A percentile compares a stretch with the other conserved stretches of the same genome.
These are phyloP conservation scores for Glaucidium brasilianum DNA, from an alignment of 2,113 vertebrate species.

Conservation along the genomic window DNA sequence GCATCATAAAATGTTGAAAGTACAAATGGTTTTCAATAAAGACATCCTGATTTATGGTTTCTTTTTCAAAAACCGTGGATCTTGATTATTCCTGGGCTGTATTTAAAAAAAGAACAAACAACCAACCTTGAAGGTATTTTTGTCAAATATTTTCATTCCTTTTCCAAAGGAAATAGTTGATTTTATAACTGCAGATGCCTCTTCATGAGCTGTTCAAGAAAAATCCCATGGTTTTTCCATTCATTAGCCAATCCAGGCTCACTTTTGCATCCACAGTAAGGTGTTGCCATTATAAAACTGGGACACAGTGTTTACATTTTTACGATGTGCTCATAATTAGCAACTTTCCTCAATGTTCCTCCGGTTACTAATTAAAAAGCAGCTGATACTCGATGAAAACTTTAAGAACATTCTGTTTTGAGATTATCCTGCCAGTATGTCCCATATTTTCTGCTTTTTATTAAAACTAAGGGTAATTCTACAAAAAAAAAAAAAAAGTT, in stretches of 20 bases:
- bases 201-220: slow-evolving; percentile 25
- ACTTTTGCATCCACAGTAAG: background rate
- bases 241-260: background rate
- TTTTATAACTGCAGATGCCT: slow-evolving; percentile 52
- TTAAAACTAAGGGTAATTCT: background rate
- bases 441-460: background rate
- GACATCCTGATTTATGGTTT: background rate
- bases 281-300: background rate
- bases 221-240: slow-evolving; percentile 49
- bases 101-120: background rate
- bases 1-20: slow-evolving; percentile 2
- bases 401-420: background rate
- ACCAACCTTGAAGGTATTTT: background rate
- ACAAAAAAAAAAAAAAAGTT: background rate
- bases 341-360: background rate
- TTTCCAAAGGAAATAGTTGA: slow-evolving; percentile 56
- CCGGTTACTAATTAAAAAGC: background rate
- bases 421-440: background rate
- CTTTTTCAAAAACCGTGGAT: background rate
- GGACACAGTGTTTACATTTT: background rate
- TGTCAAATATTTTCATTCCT: slow-evolving; percentile 23
- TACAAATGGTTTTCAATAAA: background rate
- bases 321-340: background rate
- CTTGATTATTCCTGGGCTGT: background rate
- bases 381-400: background rate